Percentiles rank a stretch among this genome's conserved stretches.
phyloP scores from a whole-genome alignment of 2,113 vertebrate species.

The Anguilla japonica region DNA sequence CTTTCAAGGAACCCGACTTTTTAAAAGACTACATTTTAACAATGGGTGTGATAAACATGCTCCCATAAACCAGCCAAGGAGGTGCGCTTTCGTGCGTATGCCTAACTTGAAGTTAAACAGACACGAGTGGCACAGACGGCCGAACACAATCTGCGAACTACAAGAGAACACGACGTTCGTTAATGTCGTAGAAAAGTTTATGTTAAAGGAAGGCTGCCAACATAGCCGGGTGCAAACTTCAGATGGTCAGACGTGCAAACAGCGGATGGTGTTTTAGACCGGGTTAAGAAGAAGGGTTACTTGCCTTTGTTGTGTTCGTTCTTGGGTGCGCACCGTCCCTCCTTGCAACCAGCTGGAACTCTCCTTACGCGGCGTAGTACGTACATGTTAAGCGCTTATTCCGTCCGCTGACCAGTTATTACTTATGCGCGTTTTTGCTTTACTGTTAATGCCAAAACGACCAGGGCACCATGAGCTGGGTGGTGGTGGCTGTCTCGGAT shows the following conservation, averaged over 20 bases:
- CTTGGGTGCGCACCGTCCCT: constrained; percentile 12
- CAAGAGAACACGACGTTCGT: background rate
- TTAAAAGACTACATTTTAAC: too few relatives aligned
- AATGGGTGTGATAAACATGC: background rate
- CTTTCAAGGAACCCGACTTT: too few relatives aligned
- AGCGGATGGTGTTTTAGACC: constrained; percentile 1
- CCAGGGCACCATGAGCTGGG: background rate
- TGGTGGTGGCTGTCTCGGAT: background rate
- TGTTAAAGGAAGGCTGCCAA: background rate
- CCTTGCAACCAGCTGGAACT: background rate
- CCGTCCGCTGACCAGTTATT: background rate
- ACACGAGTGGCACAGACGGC: background rate
- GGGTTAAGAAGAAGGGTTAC: constrained; percentile 25
- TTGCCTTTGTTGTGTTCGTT: constrained; percentile 39
- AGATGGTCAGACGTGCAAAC: background rate
- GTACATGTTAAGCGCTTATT: background rate
- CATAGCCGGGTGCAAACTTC: background rate
- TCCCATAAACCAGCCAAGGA: background rate
- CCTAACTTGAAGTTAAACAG: constrained; percentile 1
- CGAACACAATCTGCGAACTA: background rate
- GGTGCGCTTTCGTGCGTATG: background rate
- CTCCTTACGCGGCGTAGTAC: constrained; percentile 13
- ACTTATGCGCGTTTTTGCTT: constrained; percentile 19
- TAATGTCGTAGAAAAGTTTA: background rate
- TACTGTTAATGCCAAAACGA: constrained; percentile 30